Conservation (phyloP, 2,888 invertebrate genomes). For the Pterostichus madidus region DNA sequence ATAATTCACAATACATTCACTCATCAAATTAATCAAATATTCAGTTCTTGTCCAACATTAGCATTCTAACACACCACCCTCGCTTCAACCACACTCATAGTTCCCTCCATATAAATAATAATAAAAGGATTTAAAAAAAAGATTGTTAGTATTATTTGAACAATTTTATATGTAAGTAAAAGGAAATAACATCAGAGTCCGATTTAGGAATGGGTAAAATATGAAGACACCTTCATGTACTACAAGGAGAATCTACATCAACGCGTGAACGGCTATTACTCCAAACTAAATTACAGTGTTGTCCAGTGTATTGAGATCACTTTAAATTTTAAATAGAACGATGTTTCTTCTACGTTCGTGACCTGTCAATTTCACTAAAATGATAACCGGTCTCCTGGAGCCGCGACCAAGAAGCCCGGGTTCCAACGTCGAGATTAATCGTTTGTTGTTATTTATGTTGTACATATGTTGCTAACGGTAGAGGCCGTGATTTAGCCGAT, state of each 20-base stretch:
- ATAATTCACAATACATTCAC: too few species aligned
- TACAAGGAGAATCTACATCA: neutral
- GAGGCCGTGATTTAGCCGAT: neutral
- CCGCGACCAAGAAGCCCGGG: neutral
- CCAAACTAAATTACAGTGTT: slow-evolving; percentile 37
- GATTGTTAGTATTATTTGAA: too few species aligned
- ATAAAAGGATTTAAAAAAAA: too few species aligned
- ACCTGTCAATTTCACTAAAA: slow-evolving; percentile 51
- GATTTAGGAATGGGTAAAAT: too few species aligned
- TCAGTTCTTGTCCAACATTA: too few species aligned
- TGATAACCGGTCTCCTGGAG: slow-evolving; percentile 15
- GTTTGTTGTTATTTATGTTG: slow-evolving; percentile 29
- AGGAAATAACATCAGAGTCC: too few species aligned
- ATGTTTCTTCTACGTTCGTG: slow-evolving; percentile 47
- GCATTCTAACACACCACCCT: too few species aligned
- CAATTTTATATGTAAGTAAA: too few species aligned
- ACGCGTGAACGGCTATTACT: slow-evolving; percentile 31
- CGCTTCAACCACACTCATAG: too few species aligned
- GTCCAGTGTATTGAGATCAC: slow-evolving; percentile 22
- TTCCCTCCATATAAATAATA: too few species aligned
- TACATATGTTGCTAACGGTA: slow-evolving; percentile 3
- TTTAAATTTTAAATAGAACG: slow-evolving; percentile 43
- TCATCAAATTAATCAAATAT: too few species aligned
- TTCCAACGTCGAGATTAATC: slow-evolving; percentile 10
- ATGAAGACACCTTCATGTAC: too few species aligned